These are phyloP conservation scores for Crotalus helleri DNA, from an alignment of 2,113 vertebrate genomes.

Conservation along the genomic window DNA sequence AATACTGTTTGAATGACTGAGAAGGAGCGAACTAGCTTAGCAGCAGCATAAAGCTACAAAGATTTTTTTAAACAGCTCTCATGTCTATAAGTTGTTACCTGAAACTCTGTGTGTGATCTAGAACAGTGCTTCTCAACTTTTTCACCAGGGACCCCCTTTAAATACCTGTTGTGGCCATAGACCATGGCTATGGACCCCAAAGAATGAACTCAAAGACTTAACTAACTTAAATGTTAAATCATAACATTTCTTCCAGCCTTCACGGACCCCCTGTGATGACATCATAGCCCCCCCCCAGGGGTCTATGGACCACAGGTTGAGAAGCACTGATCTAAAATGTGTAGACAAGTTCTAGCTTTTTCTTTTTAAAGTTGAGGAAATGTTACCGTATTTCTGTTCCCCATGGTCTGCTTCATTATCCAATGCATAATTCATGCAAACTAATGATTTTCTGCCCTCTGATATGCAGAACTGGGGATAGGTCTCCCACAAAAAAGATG, in stretches of 20 bases:
- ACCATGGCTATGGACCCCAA: background rate
- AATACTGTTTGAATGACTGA: background rate
- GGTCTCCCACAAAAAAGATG: background rate
- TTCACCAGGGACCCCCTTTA: background rate
- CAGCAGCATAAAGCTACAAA: background rate
- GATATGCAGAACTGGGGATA: slow-evolving; percentile 15
- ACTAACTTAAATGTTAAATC: background rate
- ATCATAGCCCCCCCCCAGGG: background rate
- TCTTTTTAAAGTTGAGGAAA: background rate
- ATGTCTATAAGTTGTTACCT: background rate
- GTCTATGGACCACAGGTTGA: background rate
- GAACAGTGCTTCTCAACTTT: background rate
- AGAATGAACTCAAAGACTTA: background rate
- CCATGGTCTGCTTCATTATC: background rate
- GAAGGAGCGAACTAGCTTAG: background rate
- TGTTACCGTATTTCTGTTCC: background rate
- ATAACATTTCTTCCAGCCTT: background rate
- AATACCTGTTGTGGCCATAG: background rate
- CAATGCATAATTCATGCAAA: background rate
- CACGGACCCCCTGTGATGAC: background rate
- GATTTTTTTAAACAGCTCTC: background rate
- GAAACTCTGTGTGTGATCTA: background rate
- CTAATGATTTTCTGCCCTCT: slow-evolving; percentile 9
- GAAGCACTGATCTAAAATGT: background rate
- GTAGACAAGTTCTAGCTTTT: background rate